Conservation (phyloP, 2,797 vertebrate genomes). For the Acanthis flammea region DNA sequence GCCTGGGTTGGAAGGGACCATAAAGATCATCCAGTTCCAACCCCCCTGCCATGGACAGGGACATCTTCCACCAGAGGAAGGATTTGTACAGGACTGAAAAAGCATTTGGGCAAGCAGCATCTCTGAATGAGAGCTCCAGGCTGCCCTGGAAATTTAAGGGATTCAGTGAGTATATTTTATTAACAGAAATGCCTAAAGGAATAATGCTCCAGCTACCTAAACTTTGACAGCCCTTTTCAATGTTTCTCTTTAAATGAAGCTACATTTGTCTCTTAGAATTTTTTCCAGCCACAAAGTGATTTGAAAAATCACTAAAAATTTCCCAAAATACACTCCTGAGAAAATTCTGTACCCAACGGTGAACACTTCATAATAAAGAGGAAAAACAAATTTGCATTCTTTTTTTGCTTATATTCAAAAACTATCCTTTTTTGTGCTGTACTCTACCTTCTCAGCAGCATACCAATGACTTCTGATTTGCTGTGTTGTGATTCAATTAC, state of each 20-base stretch:
- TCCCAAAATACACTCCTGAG: background rate
- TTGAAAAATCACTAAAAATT: background rate
- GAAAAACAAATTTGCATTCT: background rate
- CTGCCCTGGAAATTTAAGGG: slow-evolving; percentile 1
- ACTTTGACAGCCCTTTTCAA: background rate
- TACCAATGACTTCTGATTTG: background rate
- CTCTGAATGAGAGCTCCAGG: background rate
- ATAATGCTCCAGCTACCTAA: background rate
- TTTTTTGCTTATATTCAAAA: background rate
- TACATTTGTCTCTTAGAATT: background rate
- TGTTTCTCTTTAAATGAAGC: background rate
- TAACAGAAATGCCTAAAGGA: slow-evolving; percentile 9
- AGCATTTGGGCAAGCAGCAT: background rate
- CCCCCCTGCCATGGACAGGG: background rate
- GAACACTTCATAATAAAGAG: background rate
- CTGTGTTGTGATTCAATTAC: slow-evolving; percentile 7
- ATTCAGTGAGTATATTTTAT: background rate
- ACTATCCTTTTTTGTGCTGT: background rate
- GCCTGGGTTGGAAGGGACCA: background rate
- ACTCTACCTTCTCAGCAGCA: background rate
- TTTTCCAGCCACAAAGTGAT: background rate
- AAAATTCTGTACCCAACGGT: background rate
- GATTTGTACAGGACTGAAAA: background rate
- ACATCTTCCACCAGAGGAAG: background rate
- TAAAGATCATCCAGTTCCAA: background rate